Evolutionary conservation across 2,113 vertebrate species (phyloP).

Genomic region (Lonchura striata): DNA sequence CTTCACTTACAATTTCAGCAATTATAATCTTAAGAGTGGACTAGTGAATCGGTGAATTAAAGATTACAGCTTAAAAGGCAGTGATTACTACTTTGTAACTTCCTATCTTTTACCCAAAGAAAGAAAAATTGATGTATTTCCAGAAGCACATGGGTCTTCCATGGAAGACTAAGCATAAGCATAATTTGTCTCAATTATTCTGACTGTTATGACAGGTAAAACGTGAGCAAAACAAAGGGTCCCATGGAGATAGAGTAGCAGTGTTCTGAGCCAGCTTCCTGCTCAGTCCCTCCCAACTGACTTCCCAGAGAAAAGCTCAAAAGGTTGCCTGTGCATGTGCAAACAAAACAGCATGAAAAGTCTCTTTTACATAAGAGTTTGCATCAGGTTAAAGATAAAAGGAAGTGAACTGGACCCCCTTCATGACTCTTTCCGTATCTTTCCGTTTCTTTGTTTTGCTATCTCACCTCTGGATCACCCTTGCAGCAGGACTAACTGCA

Average conservation of each 20-base stretch:
- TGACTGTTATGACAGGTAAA: not conserved
- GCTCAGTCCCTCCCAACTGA: too few relatives aligned
- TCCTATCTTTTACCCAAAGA: not conserved
- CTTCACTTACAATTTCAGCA: not conserved
- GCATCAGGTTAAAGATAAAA: not conserved
- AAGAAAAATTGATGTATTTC: not conserved
- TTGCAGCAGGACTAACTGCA: not conserved
- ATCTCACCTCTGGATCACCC: not conserved
- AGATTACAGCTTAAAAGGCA: not conserved
- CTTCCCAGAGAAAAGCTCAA: not conserved
- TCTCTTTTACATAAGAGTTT: rapidly evolving
- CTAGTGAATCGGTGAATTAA: not conserved
- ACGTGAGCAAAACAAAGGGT: not conserved
- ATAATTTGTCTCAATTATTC: not conserved
- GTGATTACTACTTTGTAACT: not conserved
- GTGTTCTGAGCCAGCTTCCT: not conserved
- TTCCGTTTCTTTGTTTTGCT: not conserved
- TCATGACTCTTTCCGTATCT: rapidly evolving
- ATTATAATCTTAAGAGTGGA: not conserved
- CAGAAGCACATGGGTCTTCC: not conserved
- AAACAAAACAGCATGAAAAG: not conserved
- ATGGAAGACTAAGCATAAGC: not conserved
- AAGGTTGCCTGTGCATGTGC: not conserved
- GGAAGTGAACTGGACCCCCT: rapidly evolving
- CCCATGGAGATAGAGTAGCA: not conserved